Evolutionary conservation across 2,113 vertebrate species (phyloP), one percentile per base, ranked within the genome.

Genomic region (Kryptolebias marmoratus): DNA sequence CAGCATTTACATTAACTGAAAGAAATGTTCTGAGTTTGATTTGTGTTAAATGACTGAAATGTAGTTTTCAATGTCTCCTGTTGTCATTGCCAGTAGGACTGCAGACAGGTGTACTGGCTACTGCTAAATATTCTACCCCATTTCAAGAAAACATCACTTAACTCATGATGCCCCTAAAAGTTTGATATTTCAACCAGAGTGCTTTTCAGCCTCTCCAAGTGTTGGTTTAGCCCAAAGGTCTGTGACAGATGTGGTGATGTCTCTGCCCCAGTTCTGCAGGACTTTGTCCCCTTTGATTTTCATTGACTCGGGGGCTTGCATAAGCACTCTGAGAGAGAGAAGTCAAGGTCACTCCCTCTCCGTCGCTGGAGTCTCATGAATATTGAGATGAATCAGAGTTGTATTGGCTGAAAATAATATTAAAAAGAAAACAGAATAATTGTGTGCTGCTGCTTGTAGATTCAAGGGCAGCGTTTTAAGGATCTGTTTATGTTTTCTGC

Each of bases 261-360:
- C 87, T 91, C 75, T 86, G 90, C 68, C 85, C 89, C 83, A 86
- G 79, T 92, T 93, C 89, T 91, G 74, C 68, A 78, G 76, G 80
- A 89, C 88, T 87, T 78, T 87, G 88, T 90, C 83, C 85, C 83
- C 80, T 93, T 92, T 93, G 91, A 93, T 93, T 89, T 90, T 82
- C 68, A 67, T 61, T 89, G 66, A 92, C 91, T 91, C 64, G 52
- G 1, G 86, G 87, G 86, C 71, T 79, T 50, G 74, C 79, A 85
- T 85, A 88, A 89, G 83, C 88, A 75, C 84, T 82, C 76, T 79
- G 64, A 84, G 78, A 76, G 80, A 81, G 80, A 81, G 75, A 87
- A 93, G 88, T 90, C 92, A 93, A 93, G 92, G 91, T 94, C 91
- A 89, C 79, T 80, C 89, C 77, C 79, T 81, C 86, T 83, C 84